Conservation (phyloP, 2,888 invertebrate genomes). For the Epinotia ramella region DNA sequence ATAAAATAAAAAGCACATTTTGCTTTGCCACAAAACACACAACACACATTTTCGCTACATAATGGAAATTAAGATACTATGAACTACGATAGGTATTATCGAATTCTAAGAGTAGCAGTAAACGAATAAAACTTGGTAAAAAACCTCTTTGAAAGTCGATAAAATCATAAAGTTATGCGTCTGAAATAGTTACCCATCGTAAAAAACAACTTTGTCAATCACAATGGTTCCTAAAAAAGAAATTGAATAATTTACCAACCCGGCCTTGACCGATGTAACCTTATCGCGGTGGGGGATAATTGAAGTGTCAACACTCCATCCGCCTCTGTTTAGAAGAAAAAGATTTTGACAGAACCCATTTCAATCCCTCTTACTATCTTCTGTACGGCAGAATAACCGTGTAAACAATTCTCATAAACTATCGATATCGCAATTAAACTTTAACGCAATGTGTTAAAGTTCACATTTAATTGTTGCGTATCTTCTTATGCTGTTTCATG, state of each 20-base stretch:
- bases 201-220: not conserved
- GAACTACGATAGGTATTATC: no score
- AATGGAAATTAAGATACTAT: no score
- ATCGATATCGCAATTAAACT: not conserved
- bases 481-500: constrained; percentile 10
- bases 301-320: constrained; percentile 34
- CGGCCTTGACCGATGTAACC: constrained; percentile 19
- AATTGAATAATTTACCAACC: not conserved
- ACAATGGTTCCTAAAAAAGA: not conserved
- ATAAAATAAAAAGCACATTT: no score
- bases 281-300: constrained; percentile 13
- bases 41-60: no score
- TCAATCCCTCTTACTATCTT: not conserved
- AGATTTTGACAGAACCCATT: not conserved
- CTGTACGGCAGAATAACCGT: not conserved
- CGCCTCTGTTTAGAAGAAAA: not conserved
- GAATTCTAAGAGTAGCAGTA: no score
- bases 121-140: no score
- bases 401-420: not conserved
- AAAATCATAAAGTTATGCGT: no score
- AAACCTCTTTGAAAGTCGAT: no score
- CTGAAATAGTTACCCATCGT: no score
- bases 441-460: constrained; percentile 13
- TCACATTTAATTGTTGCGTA: not conserved
- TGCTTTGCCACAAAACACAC: no score